phyloP scores from a whole-genome alignment of 2,888 invertebrate species.

The Caenorhabditis sp. region DNA sequence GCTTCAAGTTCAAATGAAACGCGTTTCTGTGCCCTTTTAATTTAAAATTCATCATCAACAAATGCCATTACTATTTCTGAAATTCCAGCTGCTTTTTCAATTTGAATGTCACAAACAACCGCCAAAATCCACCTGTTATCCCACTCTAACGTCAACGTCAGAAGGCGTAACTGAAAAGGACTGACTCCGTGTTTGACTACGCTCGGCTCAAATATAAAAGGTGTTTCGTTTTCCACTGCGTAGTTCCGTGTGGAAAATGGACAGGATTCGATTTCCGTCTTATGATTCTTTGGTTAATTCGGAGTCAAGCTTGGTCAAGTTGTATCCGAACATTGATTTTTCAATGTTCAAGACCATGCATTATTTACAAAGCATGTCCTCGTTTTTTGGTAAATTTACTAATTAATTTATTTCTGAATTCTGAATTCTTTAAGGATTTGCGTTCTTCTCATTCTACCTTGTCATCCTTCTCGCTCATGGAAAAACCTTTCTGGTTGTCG shows the following conservation, averaged over 20 bases:
- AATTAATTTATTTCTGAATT: neutral
- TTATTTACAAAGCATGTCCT: constrained; percentile 20
- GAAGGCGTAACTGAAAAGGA: neutral
- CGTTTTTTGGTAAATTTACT: constrained; percentile 11
- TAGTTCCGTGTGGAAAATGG: constrained; percentile 15
- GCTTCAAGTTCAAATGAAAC: neutral
- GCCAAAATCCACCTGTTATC: constrained; percentile 30
- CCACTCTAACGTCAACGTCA: constrained; percentile 22
- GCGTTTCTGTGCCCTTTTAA: constrained; percentile 1
- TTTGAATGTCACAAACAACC: constrained; percentile 20
- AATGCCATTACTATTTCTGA: constrained; percentile 1
- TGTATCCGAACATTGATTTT: constrained; percentile 13
- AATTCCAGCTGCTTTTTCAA: constrained; percentile 25
- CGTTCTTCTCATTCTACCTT: constrained; percentile 16
- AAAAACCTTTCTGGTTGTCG: constrained; percentile 27
- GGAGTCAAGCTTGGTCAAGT: constrained; percentile 6
- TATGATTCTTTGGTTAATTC: constrained; percentile 12
- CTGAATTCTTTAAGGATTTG: constrained; percentile 24
- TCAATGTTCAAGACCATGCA: neutral
- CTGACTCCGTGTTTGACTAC: neutral
- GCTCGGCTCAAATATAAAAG: constrained; percentile 9
- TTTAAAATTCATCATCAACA: no score
- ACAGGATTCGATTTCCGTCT: constrained; percentile 15
- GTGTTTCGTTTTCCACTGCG: neutral
- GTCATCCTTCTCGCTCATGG: constrained; percentile 18